phyloP scores from a whole-genome alignment of 2,113 vertebrate species.

The human (Homo sapiens) region GRCh38 chr1:201548501-201549000 shows the following conservation, averaged over 20 bases:
- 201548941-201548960: not conserved
- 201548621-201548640: too few species aligned
- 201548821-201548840: rapidly evolving
- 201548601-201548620: not conserved
- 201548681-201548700: not conserved
- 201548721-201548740: not conserved
- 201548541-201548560: too few species aligned
- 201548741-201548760: not conserved
- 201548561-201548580: too few species aligned
- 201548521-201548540: too few species aligned
- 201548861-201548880: not conserved
- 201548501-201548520: too few species aligned
- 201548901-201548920: too few species aligned
- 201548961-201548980: not conserved
- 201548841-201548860: too few species aligned
- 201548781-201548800: not conserved
- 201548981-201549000: not conserved
- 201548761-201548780: not conserved
- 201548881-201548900: not conserved
- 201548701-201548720: not conserved
- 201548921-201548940: not conserved
- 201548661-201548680: not conserved
- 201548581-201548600: too few species aligned
- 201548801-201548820: not conserved
- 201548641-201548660: rapidly evolving